Base-by-base conservation (phyloP, 2,888 invertebrate genomes). In the Pharmacophagus antenor region DNA sequence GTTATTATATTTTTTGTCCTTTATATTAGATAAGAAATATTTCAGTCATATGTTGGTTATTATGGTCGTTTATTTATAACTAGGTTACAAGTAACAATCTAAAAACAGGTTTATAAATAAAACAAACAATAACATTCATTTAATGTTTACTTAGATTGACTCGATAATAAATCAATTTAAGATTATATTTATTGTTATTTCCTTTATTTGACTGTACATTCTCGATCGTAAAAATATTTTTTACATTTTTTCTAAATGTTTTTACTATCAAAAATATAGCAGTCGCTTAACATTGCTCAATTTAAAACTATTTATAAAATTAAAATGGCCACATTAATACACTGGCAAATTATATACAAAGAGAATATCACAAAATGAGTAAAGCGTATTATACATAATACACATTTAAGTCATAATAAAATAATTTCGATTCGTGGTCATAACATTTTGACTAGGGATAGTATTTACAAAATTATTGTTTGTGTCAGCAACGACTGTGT, bases 131-230 rank as follows among this genome's bases (percentile, higher is more conserved):
- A 65, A 84, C 87, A 88, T 89, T 88, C 88, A 88, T 85, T 84
- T 87, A 88, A 89, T 88, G 89, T 84, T 84, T 84, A 85, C 70
- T 85, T 75, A 80, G 81, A 85, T 85, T 82, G 79, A 73, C 72
- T 79, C 68, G 67, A 75, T 69, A 79, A 82, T 77, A 82, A 84
- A 85, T 83, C 84, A 79, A 82, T 71, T 77, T 76, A 77, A 76
- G 68, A 77, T 76, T 77, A 76, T 68, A 68, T 74, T 74, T 71
- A 71, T 74, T 31, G 31, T 31, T 70, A 70, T 69, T 73, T 68
- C 71, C 72, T 68, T 68, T 64, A 47, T 64, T 65, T 67, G 70
- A 74, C 71, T 55, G 74, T 75, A 70, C 77, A 80, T 79, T 78
- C 76, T 74, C 76, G 62, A 66, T 69, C 67, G 70, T 64, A 63